A percentile compares a stretch with the other conserved stretches of the same genome.
Conservation (phyloP, 2,797 vertebrate species). For the Coregonus ussuriensis region DNA sequence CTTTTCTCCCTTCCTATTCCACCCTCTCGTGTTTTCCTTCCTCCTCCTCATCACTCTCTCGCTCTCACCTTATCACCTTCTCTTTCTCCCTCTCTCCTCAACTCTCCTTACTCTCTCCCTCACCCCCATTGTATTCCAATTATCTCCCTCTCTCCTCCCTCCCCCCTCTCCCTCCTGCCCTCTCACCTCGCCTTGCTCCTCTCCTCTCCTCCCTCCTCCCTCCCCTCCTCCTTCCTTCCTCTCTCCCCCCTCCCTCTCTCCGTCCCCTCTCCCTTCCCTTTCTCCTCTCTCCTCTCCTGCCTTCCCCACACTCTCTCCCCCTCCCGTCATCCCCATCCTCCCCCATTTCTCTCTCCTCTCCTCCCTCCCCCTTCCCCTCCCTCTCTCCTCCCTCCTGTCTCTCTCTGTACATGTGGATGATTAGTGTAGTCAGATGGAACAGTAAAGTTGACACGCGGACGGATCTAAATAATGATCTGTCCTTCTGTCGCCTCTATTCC, state of each 20-base stretch:
- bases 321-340: conserved; percentile 27
- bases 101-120: neutral
- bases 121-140: no score
- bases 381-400: neutral
- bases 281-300: neutral
- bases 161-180: conserved; percentile 2
- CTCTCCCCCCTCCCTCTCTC: conserved; percentile 7
- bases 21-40: conserved; percentile 15
- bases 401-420: conserved; percentile 30
- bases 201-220: neutral
- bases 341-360: conserved; percentile 8
- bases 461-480: conserved; percentile 56
- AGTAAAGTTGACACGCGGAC: conserved; percentile 40
- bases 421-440: conserved; percentile 52
- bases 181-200: neutral
- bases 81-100: conserved; percentile 1
- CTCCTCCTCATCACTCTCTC: conserved; percentile 17
- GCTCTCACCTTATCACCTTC: conserved; percentile 40
- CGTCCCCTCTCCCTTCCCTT: neutral
- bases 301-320: neutral
- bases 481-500: conserved; percentile 54
- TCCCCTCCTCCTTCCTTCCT: neutral
- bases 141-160: neutral
- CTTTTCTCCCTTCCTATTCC: conserved; percentile 30
- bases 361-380: neutral